Evolutionary conservation across 1,140 invertebrate species (phyloP), one percentile per base, ranked within the genome.

Genomic region (Calycopis cecrops): DNA sequence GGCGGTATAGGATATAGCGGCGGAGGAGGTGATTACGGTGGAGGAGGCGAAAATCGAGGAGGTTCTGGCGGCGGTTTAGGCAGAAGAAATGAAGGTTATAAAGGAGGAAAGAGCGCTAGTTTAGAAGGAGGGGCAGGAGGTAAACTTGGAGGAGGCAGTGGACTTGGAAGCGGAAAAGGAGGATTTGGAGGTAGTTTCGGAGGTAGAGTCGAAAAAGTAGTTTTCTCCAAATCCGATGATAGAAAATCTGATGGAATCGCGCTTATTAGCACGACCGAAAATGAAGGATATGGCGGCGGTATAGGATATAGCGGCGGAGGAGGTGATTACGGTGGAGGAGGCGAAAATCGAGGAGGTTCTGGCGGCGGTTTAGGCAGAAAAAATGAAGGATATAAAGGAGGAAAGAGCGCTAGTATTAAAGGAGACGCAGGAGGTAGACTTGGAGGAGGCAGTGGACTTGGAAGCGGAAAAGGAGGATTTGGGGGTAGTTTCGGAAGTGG

Each of bases 401-500:
- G 59, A 12, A 53, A 57, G 1, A 44, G 40, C 34, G 61, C 64
- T 10, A 59, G 60, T 6, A 57, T 59, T 0, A 61, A 59, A 33
- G 48, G 42, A 16, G 60, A 55, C n/a, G 58, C 40, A 12, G 63
- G 64, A 1, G 55, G 57, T 38, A 52, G 58, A 38, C 28, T 35
- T 9, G 54, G 52, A 18, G 58, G 58, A 1, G 55, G 67, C 9
- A 59, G 60, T 2, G 62, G 61, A 0, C 48, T 44, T n/a, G n/a
- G n/a, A n/a, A 18, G 18, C 7, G 55, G 53, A 17, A 56, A 55
- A 47, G 51, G 55, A 7, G 65, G 42, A 7, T 52, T 52, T 16
- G 51, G 55, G 6, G 35, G 51, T 14, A 58, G 76, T 47, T 54
- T 28, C 4, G 68, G 67, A 9, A 50, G 52, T 14, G 64, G 66